Evolutionary conservation across 2,113 vertebrate genomes (phyloP), one percentile per base, ranked within the genome.

Genomic region (Ochotona curzoniae): DNA sequence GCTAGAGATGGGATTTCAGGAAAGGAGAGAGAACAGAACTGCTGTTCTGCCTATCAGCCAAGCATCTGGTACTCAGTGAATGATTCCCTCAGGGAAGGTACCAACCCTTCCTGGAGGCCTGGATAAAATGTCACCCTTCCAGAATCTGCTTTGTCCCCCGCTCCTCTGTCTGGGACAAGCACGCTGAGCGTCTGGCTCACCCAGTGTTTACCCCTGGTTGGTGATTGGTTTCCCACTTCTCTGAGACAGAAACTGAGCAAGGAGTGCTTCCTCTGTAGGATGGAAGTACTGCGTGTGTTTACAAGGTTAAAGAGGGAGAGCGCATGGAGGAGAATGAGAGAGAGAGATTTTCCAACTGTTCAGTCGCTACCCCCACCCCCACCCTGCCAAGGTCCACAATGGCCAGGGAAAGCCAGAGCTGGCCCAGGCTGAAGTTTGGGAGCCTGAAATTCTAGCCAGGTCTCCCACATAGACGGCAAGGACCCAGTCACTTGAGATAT

Each of bases 1-100:
- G 92, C 73, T 71, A 20, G 60, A 93, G 96, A 67, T 0, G 6
- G 80, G 26, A 93, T 84, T 89, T 83, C 90, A 86, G 92, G n/a
- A 89, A 74, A 93, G 74, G 44, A 74, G 38, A 1, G 54, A 80
- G 83, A 51, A 57, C 61, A 64, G 91, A 89, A 20, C 75, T 76
- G 70, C 6, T 44, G 38, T 44, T 44, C 38, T 44, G 49, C 91
- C 92, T 44, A 66, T 86, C 93, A 83, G 67, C 63, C 74, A 86
- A 73, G 49, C 88, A 73, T 12, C 44, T 2, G 0, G 28, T 2
- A 18, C 47, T 26, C 18, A 79, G 64, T 73, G 88, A 49, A 32
- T 4, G 1, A 4, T 57, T 95, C 66, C 87, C 74, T 82, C n/a
- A 23, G 54, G 26, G 60, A 0, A 6, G 32, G n/a, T 54, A 26